A percentile compares a stretch with the other conserved stretches of the same genome.
phyloP scores from a whole-genome alignment of 2,888 invertebrate species.

The Gastracanthus pulcherrimus region DNA sequence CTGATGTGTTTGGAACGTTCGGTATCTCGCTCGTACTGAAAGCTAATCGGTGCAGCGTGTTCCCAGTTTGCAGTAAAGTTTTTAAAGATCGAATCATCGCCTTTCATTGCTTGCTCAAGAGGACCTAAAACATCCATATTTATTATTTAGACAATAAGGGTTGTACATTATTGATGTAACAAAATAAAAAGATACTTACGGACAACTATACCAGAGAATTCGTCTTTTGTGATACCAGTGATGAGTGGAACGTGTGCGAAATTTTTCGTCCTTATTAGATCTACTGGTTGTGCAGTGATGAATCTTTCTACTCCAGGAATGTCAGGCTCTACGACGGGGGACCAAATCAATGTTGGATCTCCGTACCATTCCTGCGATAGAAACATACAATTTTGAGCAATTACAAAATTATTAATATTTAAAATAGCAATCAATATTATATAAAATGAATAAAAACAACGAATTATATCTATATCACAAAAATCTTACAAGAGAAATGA shows the following conservation, averaged over 20 bases:
- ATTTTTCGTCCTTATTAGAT: slow-evolving; percentile 79
- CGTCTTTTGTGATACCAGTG: slow-evolving; percentile 83
- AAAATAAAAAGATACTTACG: slow-evolving; percentile 79
- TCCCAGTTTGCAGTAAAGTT: slow-evolving; percentile 82
- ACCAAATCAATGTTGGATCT: slow-evolving; percentile 80
- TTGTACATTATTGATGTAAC: too few species aligned
- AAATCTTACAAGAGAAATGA: too few species aligned
- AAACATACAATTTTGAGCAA: background rate
- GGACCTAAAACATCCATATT: background rate
- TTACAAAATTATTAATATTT: too few species aligned
- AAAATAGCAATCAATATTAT: too few species aligned
- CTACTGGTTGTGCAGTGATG: slow-evolving; percentile 81
- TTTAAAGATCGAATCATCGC: slow-evolving; percentile 57
- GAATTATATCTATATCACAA: background rate
- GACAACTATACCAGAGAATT: too few species aligned
- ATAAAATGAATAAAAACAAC: background rate
- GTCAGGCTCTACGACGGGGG: slow-evolving; percentile 83
- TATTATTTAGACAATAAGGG: too few species aligned
- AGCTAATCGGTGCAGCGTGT: slow-evolving; percentile 82
- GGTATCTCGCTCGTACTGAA: slow-evolving; percentile 80
- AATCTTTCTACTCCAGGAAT: slow-evolving; percentile 83
- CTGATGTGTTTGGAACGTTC: slow-evolving; percentile 79
- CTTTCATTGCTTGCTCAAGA: slow-evolving; percentile 4
- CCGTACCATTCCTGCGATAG: slow-evolving; percentile 78
- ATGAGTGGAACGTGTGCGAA: slow-evolving; percentile 83